phyloP scores from a whole-genome alignment of 2,888 invertebrate genomes.

The Malachius bipustulatus region DNA sequence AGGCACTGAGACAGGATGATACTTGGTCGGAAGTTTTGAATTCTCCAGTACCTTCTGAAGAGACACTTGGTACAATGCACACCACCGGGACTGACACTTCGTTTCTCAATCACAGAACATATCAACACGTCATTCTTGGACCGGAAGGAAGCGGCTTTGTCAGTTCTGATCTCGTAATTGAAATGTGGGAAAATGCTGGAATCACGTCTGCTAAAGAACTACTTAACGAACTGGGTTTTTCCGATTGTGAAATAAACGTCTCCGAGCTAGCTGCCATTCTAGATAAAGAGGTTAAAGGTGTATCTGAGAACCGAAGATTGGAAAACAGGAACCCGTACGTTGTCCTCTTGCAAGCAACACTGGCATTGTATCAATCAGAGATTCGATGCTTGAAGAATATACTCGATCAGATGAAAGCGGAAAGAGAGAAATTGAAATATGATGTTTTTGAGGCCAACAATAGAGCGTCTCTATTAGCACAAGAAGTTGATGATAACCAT shows the following conservation, averaged over 20 bases:
- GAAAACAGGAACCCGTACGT: conserved; percentile 34
- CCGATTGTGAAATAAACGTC: conserved; percentile 44
- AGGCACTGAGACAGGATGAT: conserved; percentile 45
- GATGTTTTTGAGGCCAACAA: conserved; percentile 75
- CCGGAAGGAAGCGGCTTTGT: conserved; percentile 33
- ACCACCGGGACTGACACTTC: conserved; percentile 25
- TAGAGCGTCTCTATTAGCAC: conserved; percentile 67
- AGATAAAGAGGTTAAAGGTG: conserved; percentile 48
- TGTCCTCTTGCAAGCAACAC: conserved; percentile 49
- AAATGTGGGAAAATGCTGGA: conserved; percentile 62
- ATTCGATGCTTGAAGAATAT: conserved; percentile 46
- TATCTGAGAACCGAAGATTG: conserved; percentile 11
- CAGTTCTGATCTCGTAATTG: conserved; percentile 45
- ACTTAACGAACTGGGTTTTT: conserved; percentile 56
- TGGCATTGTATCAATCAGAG: conserved; percentile 56
- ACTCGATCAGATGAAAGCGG: conserved; percentile 56
- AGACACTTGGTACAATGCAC: conserved; percentile 14
- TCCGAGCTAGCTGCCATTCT: conserved; percentile 53
- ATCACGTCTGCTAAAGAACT: conserved; percentile 52
- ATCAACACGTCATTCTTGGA: conserved; percentile 34
- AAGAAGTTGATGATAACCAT: conserved; percentile 86
- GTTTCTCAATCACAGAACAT: conserved; percentile 31
- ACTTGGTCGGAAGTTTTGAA: conserved; percentile 33
- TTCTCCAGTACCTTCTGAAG: conserved; percentile 14
- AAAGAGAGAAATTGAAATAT: conserved; percentile 66